Evolutionary conservation across 2,888 invertebrate species (phyloP).

Genomic region (Diarsia rubi): DNA sequence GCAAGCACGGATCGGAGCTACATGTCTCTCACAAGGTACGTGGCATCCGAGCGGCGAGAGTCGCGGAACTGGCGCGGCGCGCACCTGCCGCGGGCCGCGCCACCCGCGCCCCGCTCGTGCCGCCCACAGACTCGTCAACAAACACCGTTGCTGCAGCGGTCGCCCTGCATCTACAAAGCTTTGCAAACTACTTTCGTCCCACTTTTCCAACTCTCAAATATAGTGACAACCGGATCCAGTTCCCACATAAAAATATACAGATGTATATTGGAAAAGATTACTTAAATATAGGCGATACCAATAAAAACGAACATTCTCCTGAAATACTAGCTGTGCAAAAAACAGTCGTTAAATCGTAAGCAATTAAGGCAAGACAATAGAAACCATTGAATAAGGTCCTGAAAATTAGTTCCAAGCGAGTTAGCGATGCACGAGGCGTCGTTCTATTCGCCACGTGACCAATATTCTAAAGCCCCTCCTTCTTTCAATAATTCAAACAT

Average conservation of each 20-base stretch:
- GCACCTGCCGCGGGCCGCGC: constrained; percentile 80
- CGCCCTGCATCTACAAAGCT: constrained; percentile 84
- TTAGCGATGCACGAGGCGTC: constrained; percentile 73
- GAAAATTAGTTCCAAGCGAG: constrained; percentile 70
- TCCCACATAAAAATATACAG: constrained; percentile 37
- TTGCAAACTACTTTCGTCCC: constrained; percentile 82
- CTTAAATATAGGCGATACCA: constrained; percentile 7
- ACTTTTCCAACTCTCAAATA: constrained; percentile 79
- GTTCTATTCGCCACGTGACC: constrained; percentile 78
- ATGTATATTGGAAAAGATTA: neutral
- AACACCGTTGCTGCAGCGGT: constrained; percentile 88
- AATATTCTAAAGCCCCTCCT: constrained; percentile 75
- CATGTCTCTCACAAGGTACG: constrained; percentile 83
- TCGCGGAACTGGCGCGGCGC: constrained; percentile 87
- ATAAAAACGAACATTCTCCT: constrained; percentile 7
- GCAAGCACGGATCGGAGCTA: constrained; percentile 79
- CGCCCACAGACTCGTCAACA: constrained; percentile 86
- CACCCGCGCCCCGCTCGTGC: constrained; percentile 78
- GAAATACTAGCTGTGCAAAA: constrained; percentile 16
- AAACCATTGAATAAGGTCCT: constrained; percentile 67
- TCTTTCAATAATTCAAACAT: constrained; percentile 82
- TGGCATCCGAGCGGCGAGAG: constrained; percentile 82
- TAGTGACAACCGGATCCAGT: constrained; percentile 62
- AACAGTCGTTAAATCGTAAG: constrained; percentile 49
- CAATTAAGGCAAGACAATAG: constrained; percentile 73